phyloP scores from a whole-genome alignment of 2,888 invertebrate species.

The Drosophila tanythrix region DNA sequence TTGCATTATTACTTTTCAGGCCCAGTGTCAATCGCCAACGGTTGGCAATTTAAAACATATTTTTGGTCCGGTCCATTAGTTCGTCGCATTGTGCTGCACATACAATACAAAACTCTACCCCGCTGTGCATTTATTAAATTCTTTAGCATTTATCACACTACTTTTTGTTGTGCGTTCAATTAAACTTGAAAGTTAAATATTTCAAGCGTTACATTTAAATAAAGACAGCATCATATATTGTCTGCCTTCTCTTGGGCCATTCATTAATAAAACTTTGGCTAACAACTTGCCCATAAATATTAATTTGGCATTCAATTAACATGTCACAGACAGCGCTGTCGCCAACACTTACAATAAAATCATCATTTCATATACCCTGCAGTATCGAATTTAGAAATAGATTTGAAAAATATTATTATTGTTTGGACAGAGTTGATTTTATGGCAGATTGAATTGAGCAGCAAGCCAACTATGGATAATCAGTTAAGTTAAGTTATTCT shows the following conservation, averaged over 20 bases:
- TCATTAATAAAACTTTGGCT: slow-evolving; percentile 62
- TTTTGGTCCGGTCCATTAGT: slow-evolving; percentile 65
- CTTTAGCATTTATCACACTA: slow-evolving; percentile 9
- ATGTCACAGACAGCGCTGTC: slow-evolving; percentile 7
- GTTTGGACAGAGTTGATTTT: neutral
- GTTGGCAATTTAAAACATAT: slow-evolving; percentile 48
- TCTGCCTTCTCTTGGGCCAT: slow-evolving; percentile 23
- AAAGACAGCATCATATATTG: slow-evolving; percentile 9
- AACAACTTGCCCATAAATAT: slow-evolving; percentile 67
- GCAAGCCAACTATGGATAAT: neutral
- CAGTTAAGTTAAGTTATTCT: neutral
- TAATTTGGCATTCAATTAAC: slow-evolving; percentile 69
- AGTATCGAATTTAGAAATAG: neutral
- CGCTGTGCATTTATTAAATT: slow-evolving; percentile 37
- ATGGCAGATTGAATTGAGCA: neutral
- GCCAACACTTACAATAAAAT: neutral
- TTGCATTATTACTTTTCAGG: slow-evolving; percentile 59
- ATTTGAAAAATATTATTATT: neutral
- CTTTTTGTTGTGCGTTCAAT: slow-evolving; percentile 16
- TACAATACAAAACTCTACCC: slow-evolving; percentile 17
- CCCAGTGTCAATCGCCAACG: slow-evolving; percentile 34
- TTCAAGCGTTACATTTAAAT: slow-evolving; percentile 11
- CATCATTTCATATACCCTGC: slow-evolving; percentile 23
- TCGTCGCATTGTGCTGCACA: slow-evolving; percentile 32
- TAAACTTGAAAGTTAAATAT: slow-evolving; percentile 24